Evolutionary conservation across 1,140 invertebrate genomes (phyloP), one percentile per base, ranked within the genome.

Genomic region (Penaeus japonicus): DNA sequence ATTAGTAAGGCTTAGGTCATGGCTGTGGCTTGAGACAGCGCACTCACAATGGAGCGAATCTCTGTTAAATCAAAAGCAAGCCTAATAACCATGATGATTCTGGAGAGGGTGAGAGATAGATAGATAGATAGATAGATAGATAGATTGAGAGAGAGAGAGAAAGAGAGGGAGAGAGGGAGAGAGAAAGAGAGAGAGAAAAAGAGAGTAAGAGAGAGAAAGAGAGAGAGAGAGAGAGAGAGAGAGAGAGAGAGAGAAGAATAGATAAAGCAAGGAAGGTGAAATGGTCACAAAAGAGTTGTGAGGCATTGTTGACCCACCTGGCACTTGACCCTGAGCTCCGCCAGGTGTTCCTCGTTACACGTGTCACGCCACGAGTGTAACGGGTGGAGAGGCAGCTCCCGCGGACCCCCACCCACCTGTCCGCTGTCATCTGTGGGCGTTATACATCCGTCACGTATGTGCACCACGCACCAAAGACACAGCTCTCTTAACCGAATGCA

Each of bases 261-360:
- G 10, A 7, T 12, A 47, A 47, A 47, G 10, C 10, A 17, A 24
- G n/a, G 20, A 4, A 70, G 7, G 20, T 10, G 12, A 70, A 70
- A 70, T 7, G 62, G 4, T n/a, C 62, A 70, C 17, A 24, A 24
- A 17, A 30, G 62, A 22, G 0, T 0, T 18, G 20, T 30, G 20
- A 22, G 62, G 1, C 10, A 80, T 2, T 2, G 20, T 73, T 17
- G 22, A 89, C 92, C 91, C 90, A 94, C 94, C 93, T 96, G 95
- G 91, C 96, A 95, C 85, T 94, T 93, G 47, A 92, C 91, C 91
- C 95, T 96, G 27, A 97, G 93, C 91, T 95, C 96, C 85, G 96
- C 95, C 65, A 97, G 92, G 91, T 96, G 95, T 87, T 96, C 96
- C 0, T 96, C 96, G 92, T 96, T 96, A 91, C 96, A 97, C 85